Base-by-base conservation (phyloP, 2,888 invertebrate species). In the Pammene aurita region DNA sequence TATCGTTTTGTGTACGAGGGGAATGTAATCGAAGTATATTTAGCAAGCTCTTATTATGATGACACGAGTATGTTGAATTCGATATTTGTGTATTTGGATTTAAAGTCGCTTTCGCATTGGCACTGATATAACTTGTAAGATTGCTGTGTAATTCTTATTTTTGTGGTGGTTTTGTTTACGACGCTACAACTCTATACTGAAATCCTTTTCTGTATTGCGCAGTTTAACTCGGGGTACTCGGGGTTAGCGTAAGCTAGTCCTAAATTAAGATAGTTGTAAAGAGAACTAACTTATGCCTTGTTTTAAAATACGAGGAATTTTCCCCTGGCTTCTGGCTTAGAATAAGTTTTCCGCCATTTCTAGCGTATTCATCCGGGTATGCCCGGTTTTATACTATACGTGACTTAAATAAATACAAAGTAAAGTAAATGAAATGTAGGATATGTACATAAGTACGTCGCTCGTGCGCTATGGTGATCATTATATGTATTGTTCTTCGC, bases 141-240 rank as follows among this genome's bases (percentile, higher is more conserved):
- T 18, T 18, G n/a, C 7, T 11, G 35, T 35, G n/a, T 48, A 6
- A 16, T 50, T 50, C 18, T 41, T 68, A 52, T 52, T 58, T 35
- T n/a, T 56, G 48, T n/a, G 50, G 67, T 68, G 56, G 56, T 68
- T 63, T 63, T 57, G 56, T 68, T 63, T 68, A 68, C 44, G 68
- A 57, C 16, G 63, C 57, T 16, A 57, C 57, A 56, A n/a, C 54
- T 63, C 35, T 42, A 34, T 62, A 62, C 6, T 44, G 35, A 13
- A 68, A 60, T 63, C 48, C 42, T 56, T 46, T 67, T 56, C 13
- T 62, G 16, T 42, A 62, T 52, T 68, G 41, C 62, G 26, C 26
- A 26, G 26, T 58, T 26, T 50, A 63, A 57, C 44, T n/a, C 41
- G 35, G 63, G 18, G 35, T 11, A 38, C 5, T 26, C 26, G 26